Evolutionary conservation across 2,797 vertebrate species (phyloP).

Genomic region (Strix occidentalis): DNA sequence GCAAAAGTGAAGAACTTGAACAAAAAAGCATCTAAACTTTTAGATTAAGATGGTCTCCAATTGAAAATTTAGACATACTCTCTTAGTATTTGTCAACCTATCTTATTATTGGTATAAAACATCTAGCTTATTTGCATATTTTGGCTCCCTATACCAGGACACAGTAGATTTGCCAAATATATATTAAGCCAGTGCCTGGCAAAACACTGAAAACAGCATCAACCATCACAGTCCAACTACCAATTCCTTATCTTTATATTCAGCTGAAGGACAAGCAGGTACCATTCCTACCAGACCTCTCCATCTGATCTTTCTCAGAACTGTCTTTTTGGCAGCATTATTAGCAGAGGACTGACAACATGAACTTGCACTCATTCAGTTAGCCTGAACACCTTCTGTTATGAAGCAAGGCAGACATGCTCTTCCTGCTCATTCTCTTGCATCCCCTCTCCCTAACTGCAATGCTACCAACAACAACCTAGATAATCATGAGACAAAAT

Average conservation of each 20-base stretch:
- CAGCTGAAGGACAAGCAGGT: not conserved
- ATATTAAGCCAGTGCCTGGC: not conserved
- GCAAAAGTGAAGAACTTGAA: not conserved
- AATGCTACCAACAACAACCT: not conserved
- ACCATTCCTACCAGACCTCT: not conserved
- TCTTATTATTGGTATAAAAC: not conserved
- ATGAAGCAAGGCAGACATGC: accelerated
- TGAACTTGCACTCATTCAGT: not conserved
- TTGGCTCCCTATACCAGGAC: not conserved
- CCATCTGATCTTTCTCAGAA: not conserved
- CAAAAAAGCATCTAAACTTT: not conserved
- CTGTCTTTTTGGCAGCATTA: not conserved
- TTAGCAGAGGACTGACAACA: not conserved
- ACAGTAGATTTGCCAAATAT: not conserved
- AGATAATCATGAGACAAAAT: not conserved
- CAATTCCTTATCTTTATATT: not conserved
- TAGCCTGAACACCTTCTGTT: not conserved
- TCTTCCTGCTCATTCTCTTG: not conserved
- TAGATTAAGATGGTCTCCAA: not conserved
- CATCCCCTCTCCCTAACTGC: not conserved
- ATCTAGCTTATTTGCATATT: not conserved
- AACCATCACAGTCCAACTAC: not conserved
- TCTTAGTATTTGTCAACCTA: not conserved
- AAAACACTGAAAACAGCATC: not conserved
- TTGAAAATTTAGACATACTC: not conserved